Evolutionary conservation across 2,888 invertebrate species (phyloP), one percentile per base, ranked within the genome.

Genomic region (Agelastica alni): DNA sequence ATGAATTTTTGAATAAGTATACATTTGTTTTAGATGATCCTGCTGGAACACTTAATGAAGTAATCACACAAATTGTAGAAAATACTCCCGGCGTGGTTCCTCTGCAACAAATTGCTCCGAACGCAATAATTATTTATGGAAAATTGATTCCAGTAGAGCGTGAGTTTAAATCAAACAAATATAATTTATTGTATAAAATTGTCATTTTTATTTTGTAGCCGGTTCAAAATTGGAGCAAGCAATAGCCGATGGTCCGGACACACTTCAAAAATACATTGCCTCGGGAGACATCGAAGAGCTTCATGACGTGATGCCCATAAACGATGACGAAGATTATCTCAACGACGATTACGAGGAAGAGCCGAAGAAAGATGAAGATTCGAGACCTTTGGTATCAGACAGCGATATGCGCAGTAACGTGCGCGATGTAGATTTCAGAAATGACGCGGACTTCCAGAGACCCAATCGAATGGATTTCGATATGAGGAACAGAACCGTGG

Each of bases 101-200:
- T 20, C 77, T 91, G 12, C 84, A 86, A 62, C 87, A 91, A 73
- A 85, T 91, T 47, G 83, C 86, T 64, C 89, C 91, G 9, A 86
- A 88, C 62, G 90, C 90, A 2, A 88, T 93, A 67, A 87, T 89
- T 64, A 83, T 91, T 52, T 91, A 91, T 75, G 91, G 90, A n/a
- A 91, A 89, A 80, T 79, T 90, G 58, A 85, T 93, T 63, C 81
- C 87, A 26, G 89, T 92, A 9, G 87, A 87, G 77, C 79, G 84
- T 84, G 75, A 79, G 82, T 76, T 6, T 10, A 13, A 12, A 12
- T 10, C 5, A 6, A 12, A 12, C 3, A 12, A 3, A 12, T 32
- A 2, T 1, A 32, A 5, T 32, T 10, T 5, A 32, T 12, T 32
- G 13, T 12, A 12, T 12, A 12, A 12, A 28, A 28, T 28, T 28